A percentile compares a stretch with the other conserved stretches of the same genome.
phyloP scores from a whole-genome alignment of 2,113 vertebrate genomes.

The Salvelinus alpinus region DNA sequence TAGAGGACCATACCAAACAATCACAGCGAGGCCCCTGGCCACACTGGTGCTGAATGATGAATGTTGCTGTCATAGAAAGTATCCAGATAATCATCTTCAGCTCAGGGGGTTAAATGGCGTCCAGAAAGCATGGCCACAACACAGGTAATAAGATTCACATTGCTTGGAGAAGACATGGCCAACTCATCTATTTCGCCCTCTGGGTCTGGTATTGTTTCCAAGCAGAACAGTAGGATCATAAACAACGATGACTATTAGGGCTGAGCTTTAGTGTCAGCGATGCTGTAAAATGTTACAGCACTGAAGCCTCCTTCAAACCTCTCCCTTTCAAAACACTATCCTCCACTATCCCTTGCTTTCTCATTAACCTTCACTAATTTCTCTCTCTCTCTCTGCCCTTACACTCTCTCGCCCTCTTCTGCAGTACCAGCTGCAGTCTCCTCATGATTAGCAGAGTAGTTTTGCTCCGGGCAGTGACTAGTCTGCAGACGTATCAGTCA shows the following conservation, averaged over 20 bases:
- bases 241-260: neutral
- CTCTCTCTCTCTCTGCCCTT: neutral
- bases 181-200: slow-evolving; percentile 23
- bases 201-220: neutral
- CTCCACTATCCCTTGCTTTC: neutral
- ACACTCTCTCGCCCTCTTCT: neutral
- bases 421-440: neutral
- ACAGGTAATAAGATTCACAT: slow-evolving; percentile 38
- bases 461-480: neutral
- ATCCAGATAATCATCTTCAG: slow-evolving; percentile 31
- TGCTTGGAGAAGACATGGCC: slow-evolving; percentile 11
- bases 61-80: neutral
- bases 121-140: slow-evolving; percentile 33
- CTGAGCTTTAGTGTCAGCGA: neutral
- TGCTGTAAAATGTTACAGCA: neutral
- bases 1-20: neutral
- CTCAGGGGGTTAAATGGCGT: slow-evolving; percentile 6
- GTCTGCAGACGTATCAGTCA: neutral
- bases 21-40: neutral
- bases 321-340: neutral
- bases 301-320: neutral
- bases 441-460: neutral
- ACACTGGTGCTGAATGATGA: slow-evolving; percentile 17
- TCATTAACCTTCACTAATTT: neutral
- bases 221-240: neutral